Evolutionary conservation across 2,797 vertebrate species (phyloP).

Genomic region (Chaetodon trifasciatus): DNA sequence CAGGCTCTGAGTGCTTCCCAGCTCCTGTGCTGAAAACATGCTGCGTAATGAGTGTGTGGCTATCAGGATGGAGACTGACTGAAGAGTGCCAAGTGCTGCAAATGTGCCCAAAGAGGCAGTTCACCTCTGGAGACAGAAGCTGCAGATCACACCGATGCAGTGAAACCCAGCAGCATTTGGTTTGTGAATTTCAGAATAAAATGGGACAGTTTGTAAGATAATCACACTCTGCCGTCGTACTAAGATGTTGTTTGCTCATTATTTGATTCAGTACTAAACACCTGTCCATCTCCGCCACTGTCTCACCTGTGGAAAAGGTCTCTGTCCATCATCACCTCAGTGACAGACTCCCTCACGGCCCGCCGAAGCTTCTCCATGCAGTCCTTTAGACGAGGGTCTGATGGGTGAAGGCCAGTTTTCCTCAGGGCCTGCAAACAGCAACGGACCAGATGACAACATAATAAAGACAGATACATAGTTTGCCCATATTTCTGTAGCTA

Average conservation of each 20-base stretch:
- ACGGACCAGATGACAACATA: not conserved
- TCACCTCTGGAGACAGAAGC: not conserved
- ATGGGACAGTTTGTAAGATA: not conserved
- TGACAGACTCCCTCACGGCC: conserved; percentile 81
- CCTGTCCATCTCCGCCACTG: not conserved
- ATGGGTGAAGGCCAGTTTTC: conserved; percentile 89
- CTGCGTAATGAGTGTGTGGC: not conserved
- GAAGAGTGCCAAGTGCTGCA: not conserved
- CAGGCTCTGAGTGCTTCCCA: not conserved
- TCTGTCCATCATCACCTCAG: conserved; percentile 88
- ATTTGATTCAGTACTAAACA: not conserved
- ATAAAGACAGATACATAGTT: not conserved
- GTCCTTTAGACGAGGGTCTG: conserved; percentile 89
- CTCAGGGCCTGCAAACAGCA: conserved; percentile 83
- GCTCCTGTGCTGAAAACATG: not conserved
- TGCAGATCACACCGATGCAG: not conserved
- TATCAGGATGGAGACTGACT: not conserved
- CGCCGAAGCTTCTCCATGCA: conserved; percentile 86
- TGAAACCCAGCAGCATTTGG: not conserved
- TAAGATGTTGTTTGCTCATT: not conserved
- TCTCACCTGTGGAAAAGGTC: conserved; percentile 90
- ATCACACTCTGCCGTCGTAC: not conserved
- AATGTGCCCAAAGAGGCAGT: not conserved
- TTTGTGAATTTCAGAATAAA: conserved; percentile 25
- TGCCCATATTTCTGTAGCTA: conserved; percentile 6